Conservation (phyloP, 2,797 vertebrate species). For the Macropus fuliginosus region DNA sequence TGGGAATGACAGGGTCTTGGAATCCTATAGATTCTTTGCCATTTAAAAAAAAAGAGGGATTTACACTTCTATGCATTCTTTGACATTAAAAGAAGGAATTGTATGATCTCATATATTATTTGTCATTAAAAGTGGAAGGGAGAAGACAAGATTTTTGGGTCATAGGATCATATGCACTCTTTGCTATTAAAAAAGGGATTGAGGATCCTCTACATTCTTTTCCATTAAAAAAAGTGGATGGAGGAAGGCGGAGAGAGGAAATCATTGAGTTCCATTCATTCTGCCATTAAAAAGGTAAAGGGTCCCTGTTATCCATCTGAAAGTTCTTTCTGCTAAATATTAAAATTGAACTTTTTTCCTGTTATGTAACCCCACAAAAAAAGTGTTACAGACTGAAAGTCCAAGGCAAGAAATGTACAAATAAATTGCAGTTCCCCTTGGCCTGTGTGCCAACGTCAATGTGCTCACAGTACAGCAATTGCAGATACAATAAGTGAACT, state of each 20-base stretch:
- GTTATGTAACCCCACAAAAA: background rate
- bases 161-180: background rate
- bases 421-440: background rate
- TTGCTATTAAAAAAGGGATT: background rate
- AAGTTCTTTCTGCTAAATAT: background rate
- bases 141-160: background rate
- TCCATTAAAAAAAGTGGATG: background rate
- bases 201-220: background rate
- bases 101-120: background rate
- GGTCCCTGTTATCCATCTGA: background rate
- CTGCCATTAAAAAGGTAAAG: background rate
- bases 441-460: background rate
- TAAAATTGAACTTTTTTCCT: background rate
- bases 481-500: background rate
- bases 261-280: background rate
- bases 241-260: background rate
- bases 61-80: background rate
- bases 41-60: background rate
- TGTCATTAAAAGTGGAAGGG: background rate
- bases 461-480: background rate
- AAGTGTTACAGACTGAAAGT: background rate
- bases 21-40: background rate
- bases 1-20: background rate
- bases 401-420: conserved; percentile 10
- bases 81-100: conserved; percentile 5